These are phyloP conservation scores for Equus przewalskii DNA, from an alignment of 2,113 vertebrate species.

Conservation along the genomic window DNA sequence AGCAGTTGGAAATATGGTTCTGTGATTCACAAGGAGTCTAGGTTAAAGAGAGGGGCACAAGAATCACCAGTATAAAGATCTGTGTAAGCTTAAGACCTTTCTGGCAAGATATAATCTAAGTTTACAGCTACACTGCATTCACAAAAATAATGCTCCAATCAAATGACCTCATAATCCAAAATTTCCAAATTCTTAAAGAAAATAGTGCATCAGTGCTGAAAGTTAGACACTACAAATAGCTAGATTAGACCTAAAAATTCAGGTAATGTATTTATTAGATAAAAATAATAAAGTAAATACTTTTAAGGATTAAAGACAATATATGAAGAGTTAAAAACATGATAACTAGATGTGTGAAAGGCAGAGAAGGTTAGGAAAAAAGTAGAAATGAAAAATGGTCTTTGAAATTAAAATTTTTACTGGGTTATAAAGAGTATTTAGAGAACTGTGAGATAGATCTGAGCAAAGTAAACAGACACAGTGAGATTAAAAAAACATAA, in stretches of 20 bases:
- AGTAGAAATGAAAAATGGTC: neutral
- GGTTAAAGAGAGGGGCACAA: neutral
- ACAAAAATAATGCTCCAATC: neutral
- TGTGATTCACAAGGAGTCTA: neutral
- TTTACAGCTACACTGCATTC: neutral
- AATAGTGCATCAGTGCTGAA: neutral
- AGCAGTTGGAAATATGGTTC: neutral
- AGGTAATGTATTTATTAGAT: neutral
- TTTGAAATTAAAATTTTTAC: neutral
- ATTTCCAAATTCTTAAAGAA: conserved; percentile 17
- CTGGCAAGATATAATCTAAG: neutral
- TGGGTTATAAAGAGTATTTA: neutral
- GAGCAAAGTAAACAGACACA: neutral
- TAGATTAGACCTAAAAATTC: conserved; percentile 15
- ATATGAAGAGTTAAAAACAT: conserved; percentile 4
- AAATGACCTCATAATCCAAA: conserved; percentile 21
- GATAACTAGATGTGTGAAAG: neutral
- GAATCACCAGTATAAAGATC: neutral
- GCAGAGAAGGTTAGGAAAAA: neutral
- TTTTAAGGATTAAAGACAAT: neutral
- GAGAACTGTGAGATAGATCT: neutral
- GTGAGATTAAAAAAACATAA: neutral
- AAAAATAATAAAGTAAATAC: neutral
- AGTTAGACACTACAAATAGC: neutral
- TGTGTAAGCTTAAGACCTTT: conserved; percentile 28